These are phyloP conservation scores for Epiblema foenella DNA, from an alignment of 2,888 invertebrate species.

Conservation along the genomic window DNA sequence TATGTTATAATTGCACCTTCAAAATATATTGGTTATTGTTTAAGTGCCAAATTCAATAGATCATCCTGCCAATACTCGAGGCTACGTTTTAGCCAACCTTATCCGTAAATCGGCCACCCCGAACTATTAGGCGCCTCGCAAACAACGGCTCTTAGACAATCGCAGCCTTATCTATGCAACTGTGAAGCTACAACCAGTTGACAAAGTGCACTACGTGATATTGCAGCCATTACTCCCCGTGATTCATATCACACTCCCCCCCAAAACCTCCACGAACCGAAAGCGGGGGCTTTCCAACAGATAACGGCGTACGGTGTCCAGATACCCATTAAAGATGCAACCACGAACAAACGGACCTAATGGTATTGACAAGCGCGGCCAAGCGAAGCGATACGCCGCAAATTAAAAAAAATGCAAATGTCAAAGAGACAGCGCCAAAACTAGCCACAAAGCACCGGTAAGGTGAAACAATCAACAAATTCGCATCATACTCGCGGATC, in stretches of 20 bases:
- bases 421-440: conserved; percentile 76
- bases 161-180: conserved; percentile 72
- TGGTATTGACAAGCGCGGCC: conserved; percentile 55
- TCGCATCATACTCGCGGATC: conserved; percentile 76
- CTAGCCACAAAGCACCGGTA: conserved; percentile 73
- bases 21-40: background rate
- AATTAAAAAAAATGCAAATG: conserved; percentile 47
- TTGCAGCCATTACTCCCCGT: conserved; percentile 83
- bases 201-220: conserved; percentile 85
- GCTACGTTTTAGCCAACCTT: conserved; percentile 28
- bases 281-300: conserved; percentile 64
- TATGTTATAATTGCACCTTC: background rate
- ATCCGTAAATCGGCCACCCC: conserved; percentile 30
- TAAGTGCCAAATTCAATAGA: conserved; percentile 24
- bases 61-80: conserved; percentile 28
- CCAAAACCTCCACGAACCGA: conserved; percentile 56
- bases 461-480: conserved; percentile 80
- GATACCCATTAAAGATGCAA: conserved; percentile 73
- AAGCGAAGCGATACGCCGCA: conserved; percentile 45
- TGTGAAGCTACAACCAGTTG: conserved; percentile 81
- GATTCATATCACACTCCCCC: conserved; percentile 79
- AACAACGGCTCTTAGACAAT: conserved; percentile 42
- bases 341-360: conserved; percentile 62
- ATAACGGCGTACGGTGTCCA: conserved; percentile 72
- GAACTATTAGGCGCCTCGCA: conserved; percentile 42